These are phyloP conservation scores for Chiloscyllium punctatum DNA, from an alignment of 2,797 vertebrate species.

Conservation along the genomic window DNA sequence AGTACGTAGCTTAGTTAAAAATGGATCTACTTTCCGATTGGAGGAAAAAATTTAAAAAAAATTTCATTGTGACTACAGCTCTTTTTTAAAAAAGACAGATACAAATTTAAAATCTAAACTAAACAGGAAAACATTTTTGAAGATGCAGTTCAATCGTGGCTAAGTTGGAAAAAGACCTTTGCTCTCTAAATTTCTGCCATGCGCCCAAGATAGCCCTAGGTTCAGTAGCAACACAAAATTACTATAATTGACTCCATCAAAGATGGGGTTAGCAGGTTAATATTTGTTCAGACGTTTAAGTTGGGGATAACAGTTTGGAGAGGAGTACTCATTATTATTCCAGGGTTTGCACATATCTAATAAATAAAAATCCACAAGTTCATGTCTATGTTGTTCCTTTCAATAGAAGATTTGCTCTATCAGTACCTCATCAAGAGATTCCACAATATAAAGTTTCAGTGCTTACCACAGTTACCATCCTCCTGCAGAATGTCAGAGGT, in stretches of 20 bases:
- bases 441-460: background rate
- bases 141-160: background rate
- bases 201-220: background rate
- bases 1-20: background rate
- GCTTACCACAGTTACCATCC: background rate
- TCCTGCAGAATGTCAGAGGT: background rate
- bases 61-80: background rate
- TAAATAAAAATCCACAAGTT: background rate
- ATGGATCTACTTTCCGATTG: background rate
- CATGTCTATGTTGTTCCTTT: background rate
- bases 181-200: background rate
- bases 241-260: background rate
- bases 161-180: background rate
- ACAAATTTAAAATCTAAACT: background rate
- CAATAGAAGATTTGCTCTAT: background rate
- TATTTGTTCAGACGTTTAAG: background rate
- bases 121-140: background rate
- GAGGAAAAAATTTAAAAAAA: background rate
- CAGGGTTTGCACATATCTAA: background rate
- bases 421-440: background rate
- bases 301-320: background rate
- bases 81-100: background rate
- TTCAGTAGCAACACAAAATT: background rate
- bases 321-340: background rate
- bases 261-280: background rate